phyloP scores from a whole-genome alignment of 1,140 invertebrate genomes.

The Acromyrmex charruanus region DNA sequence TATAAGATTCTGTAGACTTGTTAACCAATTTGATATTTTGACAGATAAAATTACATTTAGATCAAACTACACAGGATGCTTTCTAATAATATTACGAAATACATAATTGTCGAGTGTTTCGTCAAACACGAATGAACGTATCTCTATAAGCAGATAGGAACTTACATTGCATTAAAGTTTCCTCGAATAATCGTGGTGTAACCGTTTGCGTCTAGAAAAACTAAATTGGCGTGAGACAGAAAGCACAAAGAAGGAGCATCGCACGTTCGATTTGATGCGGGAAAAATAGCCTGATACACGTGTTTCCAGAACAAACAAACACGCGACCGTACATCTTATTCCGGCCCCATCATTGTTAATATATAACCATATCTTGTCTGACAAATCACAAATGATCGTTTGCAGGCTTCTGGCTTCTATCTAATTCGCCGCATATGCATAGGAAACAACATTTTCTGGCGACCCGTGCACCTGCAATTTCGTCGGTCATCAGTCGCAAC shows the following conservation, averaged over 20 bases:
- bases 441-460: conserved; percentile 17
- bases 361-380: conserved; percentile 35
- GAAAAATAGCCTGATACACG: conserved; percentile 54
- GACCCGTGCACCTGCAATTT: conserved; percentile 56
- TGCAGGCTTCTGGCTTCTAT: conserved; percentile 5
- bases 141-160: not conserved
- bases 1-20: not conserved
- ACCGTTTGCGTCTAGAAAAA: conserved; percentile 15
- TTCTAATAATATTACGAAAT: not conserved
- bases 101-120: not conserved
- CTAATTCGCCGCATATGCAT: conserved; percentile 34
- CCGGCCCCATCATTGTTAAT: conserved; percentile 40
- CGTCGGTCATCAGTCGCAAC: conserved; percentile 50
- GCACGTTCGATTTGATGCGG: conserved; percentile 6
- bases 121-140: not conserved
- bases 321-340: conserved; percentile 51
- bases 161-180: conserved; percentile 25
- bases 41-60: not conserved
- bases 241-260: conserved; percentile 28
- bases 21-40: not conserved
- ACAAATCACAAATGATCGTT: conserved; percentile 49
- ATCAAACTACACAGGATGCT: not conserved
- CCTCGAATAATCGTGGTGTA: conserved; percentile 21
- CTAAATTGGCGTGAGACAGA: conserved; percentile 56
- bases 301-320: conserved; percentile 47